These are phyloP conservation scores for Tenthredo notha DNA, from an alignment of 2,888 invertebrate species.

Conservation along the genomic window DNA sequence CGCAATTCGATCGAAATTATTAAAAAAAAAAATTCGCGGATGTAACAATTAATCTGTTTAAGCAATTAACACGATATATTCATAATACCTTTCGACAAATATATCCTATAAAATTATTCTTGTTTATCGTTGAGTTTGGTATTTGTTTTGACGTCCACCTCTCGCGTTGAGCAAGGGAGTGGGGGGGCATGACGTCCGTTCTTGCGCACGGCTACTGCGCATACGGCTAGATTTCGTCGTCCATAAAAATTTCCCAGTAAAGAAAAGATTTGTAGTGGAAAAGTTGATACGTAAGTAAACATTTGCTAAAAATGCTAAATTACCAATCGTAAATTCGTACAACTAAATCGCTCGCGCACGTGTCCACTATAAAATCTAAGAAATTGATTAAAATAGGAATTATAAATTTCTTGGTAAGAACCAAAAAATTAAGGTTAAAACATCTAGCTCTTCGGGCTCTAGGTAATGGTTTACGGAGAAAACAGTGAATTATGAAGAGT, in stretches of 20 bases:
- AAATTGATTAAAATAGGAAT: not conserved
- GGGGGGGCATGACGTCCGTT: conserved; percentile 43
- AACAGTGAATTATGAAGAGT: conserved; percentile 15
- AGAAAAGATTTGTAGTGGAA: conserved; percentile 73
- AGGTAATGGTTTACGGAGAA: not conserved
- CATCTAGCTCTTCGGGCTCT: conserved; percentile 1
- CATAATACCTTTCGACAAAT: not conserved
- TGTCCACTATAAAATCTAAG: not conserved
- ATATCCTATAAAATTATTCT: not conserved
- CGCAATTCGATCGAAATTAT: not conserved
- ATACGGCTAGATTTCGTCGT: conserved; percentile 46
- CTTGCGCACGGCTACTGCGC: conserved; percentile 35
- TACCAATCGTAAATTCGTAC: not conserved
- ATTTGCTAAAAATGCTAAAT: conserved; percentile 52
- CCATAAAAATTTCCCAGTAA: conserved; percentile 74
- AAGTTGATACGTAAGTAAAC: conserved; percentile 74
- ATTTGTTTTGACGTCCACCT: conserved; percentile 47
- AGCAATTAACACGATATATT: not conserved
- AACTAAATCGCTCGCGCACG: not conserved
- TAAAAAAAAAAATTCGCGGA: not conserved
- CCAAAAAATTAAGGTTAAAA: conserved; percentile 45
- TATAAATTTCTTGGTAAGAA: conserved; percentile 18
- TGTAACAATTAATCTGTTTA: not conserved
- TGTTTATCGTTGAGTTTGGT: conserved; percentile 14
- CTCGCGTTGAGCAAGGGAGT: not conserved